Evolutionary conservation across 1,140 invertebrate species (phyloP).

Genomic region (Heliothis virescens): DNA sequence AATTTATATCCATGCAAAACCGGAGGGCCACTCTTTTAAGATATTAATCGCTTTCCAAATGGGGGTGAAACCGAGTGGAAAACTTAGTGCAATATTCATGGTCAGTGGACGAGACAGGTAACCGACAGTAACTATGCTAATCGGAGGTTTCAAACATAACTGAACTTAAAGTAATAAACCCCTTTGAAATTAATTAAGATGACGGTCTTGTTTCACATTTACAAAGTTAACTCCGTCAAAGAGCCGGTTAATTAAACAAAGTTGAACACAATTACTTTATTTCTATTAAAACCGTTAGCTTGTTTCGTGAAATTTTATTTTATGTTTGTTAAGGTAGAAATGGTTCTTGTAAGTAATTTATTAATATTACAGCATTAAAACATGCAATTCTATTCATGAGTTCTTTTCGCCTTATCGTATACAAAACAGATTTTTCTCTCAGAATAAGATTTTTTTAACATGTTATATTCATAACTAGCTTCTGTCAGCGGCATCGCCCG

Average conservation of each 20-base stretch:
- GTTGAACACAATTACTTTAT: conserved; percentile 57
- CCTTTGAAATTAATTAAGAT: conserved; percentile 56
- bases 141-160: conserved; percentile 35
- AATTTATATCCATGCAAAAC: too few relatives aligned
- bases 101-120: background rate
- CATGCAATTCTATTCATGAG: too few relatives aligned
- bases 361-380: too few relatives aligned
- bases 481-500: too few relatives aligned
- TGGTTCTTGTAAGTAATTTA: too few relatives aligned
- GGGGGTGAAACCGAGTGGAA: too few relatives aligned
- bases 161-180: conserved; percentile 50
- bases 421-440: too few relatives aligned
- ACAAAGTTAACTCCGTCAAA: conserved; percentile 58
- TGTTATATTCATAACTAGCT: too few relatives aligned
- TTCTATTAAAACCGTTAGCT: conserved; percentile 51
- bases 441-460: too few relatives aligned
- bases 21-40: conserved; percentile 6
- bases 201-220: conserved; percentile 52
- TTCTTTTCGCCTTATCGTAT: too few relatives aligned
- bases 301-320: background rate
- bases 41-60: background rate
- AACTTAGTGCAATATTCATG: background rate
- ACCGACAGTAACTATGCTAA: conserved; percentile 25
- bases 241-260: conserved; percentile 57
- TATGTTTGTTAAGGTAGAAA: too few relatives aligned